Conservation (phyloP, 2,113 vertebrate species). For the Rhinolophus sinicus region DNA sequence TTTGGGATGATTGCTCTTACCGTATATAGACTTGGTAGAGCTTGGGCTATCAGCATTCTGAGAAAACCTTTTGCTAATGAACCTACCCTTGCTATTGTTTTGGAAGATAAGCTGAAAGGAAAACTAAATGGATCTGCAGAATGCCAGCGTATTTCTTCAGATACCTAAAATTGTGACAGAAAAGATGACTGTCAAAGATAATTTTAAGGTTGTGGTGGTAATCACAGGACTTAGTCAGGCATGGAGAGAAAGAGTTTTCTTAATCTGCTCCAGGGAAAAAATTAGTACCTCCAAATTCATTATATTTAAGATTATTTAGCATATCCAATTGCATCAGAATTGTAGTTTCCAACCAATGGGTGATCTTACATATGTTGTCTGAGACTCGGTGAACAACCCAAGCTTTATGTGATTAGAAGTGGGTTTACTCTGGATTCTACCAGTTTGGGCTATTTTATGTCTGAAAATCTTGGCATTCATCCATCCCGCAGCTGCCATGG, state of each 20-base stretch:
- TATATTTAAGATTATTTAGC: neutral
- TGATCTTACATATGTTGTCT: conserved; percentile 88
- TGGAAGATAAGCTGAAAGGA: conserved; percentile 89
- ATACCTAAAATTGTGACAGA: conserved; percentile 90
- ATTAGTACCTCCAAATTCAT: neutral
- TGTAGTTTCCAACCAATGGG: conserved; percentile 87
- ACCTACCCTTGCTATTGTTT: conserved; percentile 90
- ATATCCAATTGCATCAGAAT: conserved; percentile 85
- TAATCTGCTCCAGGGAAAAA: neutral
- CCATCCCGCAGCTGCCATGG: neutral
- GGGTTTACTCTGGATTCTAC: neutral
- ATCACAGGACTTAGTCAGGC: neutral
- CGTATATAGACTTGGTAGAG: neutral
- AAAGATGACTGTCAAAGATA: conserved; percentile 79
- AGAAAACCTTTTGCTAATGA: conserved; percentile 74
- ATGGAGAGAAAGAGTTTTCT: neutral
- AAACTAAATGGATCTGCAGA: conserved; percentile 92
- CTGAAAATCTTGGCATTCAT: neutral
- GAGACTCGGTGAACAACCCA: neutral
- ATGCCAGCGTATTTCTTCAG: conserved; percentile 92
- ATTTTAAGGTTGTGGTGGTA: neutral
- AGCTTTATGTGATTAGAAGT: neutral
- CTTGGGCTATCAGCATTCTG: neutral
- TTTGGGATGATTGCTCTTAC: neutral
- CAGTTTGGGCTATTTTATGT: neutral